Percentiles rank a stretch among this genome's conserved stretches.
Conservation (phyloP, 2,797 vertebrate species). For the Gymnoscopelus microlampas region DNA sequence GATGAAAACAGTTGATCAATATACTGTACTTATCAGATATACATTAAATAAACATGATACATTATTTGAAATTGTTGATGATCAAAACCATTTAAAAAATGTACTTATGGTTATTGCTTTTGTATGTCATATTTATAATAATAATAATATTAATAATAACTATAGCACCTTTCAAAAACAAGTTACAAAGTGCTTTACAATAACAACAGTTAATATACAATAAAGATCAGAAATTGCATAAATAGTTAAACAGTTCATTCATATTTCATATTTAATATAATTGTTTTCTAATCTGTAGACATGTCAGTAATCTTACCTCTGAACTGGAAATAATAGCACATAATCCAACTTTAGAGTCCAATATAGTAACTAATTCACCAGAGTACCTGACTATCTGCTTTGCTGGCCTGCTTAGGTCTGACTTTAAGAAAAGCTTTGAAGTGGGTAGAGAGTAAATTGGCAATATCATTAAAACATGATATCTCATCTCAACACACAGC, state of each 20-base stretch:
- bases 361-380: neutral
- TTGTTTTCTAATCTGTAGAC: neutral
- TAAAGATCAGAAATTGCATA: too few species aligned
- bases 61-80: neutral
- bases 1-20: neutral
- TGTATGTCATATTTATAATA: too few species aligned
- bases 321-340: neutral
- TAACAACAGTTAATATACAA: too few species aligned
- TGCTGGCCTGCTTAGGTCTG: slow-evolving; percentile 18
- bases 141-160: too few species aligned
- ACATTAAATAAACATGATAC: too few species aligned
- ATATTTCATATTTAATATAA: too few species aligned
- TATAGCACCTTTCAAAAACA: too few species aligned
- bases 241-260: too few species aligned
- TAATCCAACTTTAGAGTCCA: neutral
- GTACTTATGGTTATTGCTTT: too few species aligned
- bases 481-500: slow-evolving; percentile 42
- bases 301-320: slow-evolving; percentile 4
- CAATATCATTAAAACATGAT: slow-evolving; percentile 37
- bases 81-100: neutral
- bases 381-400: neutral
- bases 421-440: slow-evolving; percentile 6
- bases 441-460: neutral
- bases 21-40: neutral
- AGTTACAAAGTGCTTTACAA: too few species aligned